Evolutionary conservation across 1,140 invertebrate species (phyloP).

Genomic region (Pentalonia nigronervosa): DNA sequence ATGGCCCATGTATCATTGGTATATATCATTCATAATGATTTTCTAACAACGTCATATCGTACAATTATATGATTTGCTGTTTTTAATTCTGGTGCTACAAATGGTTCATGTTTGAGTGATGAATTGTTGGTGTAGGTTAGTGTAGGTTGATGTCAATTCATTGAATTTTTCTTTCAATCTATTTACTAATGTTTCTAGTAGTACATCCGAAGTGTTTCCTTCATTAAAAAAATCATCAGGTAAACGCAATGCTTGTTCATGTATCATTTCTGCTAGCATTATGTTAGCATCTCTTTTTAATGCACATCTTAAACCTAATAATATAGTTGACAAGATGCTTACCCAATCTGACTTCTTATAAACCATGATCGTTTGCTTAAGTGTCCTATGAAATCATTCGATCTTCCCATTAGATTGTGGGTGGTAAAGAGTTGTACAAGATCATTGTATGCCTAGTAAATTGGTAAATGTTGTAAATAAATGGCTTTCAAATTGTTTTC

Average conservation of each 20-base stretch:
- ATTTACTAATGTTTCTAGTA: no score
- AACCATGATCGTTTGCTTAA: neutral
- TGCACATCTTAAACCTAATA: neutral
- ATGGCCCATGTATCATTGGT: neutral
- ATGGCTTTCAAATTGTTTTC: no score
- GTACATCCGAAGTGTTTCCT: no score
- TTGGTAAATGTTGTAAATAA: no score
- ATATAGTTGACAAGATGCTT: neutral
- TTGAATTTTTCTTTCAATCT: no score
- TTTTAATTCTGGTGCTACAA: neutral
- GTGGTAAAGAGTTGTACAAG: conserved; percentile 63
- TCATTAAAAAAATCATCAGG: neutral
- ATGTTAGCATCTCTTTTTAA: neutral
- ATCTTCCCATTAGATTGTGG: conserved; percentile 48
- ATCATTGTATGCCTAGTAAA: neutral
- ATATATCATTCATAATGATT: neutral
- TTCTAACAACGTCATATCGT: neutral
- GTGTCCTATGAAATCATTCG: neutral
- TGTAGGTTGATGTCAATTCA: no score
- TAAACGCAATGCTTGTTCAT: neutral
- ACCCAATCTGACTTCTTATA: neutral
- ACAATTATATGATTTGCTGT: neutral
- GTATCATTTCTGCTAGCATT: neutral
- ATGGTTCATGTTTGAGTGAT: neutral
- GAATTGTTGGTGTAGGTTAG: no score